Evolutionary conservation across 1,140 invertebrate species (phyloP).

Genomic region (Habropoda laboriosa): DNA sequence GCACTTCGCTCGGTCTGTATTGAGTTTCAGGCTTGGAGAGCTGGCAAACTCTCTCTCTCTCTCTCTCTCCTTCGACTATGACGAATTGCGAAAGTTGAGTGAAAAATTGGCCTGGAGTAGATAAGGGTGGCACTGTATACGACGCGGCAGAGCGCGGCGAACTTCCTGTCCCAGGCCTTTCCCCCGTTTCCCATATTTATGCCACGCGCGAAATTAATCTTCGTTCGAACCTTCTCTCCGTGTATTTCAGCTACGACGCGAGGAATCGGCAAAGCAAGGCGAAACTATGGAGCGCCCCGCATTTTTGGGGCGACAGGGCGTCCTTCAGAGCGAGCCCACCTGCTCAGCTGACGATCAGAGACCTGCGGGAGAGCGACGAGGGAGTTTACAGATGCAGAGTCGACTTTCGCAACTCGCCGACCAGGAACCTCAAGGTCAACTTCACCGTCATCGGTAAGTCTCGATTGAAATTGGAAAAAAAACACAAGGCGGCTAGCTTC

Average conservation of each 20-base stretch:
- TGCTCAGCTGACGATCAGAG: constrained; percentile 88
- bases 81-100: constrained; percentile 71
- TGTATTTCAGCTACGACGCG: constrained; percentile 89
- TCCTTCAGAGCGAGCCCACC: constrained; percentile 88
- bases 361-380: constrained; percentile 88
- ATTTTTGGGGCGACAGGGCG: constrained; percentile 89
- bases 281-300: constrained; percentile 89
- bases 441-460: constrained; percentile 93
- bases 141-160: not conserved
- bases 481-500: too few relatives aligned
- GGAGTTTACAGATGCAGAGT: constrained; percentile 93
- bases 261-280: constrained; percentile 88
- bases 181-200: too few relatives aligned
- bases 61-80: constrained; percentile 51
- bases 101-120: constrained; percentile 66
- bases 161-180: too few relatives aligned
- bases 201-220: too few relatives aligned
- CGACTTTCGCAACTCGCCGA: constrained; percentile 93
- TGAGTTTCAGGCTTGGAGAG: constrained; percentile 38
- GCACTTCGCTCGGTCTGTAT: constrained; percentile 65
- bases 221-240: too few relatives aligned
- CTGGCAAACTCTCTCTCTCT: constrained; percentile 8
- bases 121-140: constrained; percentile 33
- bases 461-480: too few relatives aligned
- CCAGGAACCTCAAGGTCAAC: constrained; percentile 92